Evolutionary conservation across 2,888 invertebrate species (phyloP), one percentile per base, ranked within the genome.

Genomic region (Patella caerulea): DNA sequence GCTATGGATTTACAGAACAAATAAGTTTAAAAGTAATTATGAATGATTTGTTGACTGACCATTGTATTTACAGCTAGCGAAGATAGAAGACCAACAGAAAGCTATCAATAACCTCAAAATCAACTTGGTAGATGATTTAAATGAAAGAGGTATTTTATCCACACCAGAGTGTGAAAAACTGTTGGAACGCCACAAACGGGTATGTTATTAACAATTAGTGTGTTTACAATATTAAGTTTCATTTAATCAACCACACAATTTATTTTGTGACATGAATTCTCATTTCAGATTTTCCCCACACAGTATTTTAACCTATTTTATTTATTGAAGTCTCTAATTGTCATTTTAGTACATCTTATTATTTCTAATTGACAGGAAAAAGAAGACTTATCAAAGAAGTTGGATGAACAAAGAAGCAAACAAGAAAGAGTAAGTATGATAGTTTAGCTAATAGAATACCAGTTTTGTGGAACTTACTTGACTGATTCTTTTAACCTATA

Each of bases 81-180:
- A 87, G 79, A 91, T 91, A 71, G 90, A 91, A 73, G 89, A 91
- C 77, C 90, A 91, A 80, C 91, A 91, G 84, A 87, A 85, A 77
- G 90, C 91, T 24, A 91, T 91, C 74, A 87, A 88, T 76, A 88
- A 85, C 77, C 82, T 91, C 73, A 91, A 91, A 81, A 81, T 87
- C 24, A 90, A 88, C 75, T 82, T 91, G 76, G 88, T 91, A 85
- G 90, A 91, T 81, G 91, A 91, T 78, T 83, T 91, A 65, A 90
- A 84, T 74, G 87, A 88, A 11, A 82, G 87, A 56, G 90, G 90
- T 24, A 85, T 90, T 29, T 80, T 91, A 52, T 83, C 86, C 65
- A 88, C 89, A 56, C 88, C 88, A 1, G 88, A 90, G 78, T 89
- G 89, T 81, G 86, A 90, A 80, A 80, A 83, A 72, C 87, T 91